These are phyloP conservation scores for Anguilla megastoma DNA, from an alignment of 2,797 vertebrate species.

Conservation along the genomic window DNA sequence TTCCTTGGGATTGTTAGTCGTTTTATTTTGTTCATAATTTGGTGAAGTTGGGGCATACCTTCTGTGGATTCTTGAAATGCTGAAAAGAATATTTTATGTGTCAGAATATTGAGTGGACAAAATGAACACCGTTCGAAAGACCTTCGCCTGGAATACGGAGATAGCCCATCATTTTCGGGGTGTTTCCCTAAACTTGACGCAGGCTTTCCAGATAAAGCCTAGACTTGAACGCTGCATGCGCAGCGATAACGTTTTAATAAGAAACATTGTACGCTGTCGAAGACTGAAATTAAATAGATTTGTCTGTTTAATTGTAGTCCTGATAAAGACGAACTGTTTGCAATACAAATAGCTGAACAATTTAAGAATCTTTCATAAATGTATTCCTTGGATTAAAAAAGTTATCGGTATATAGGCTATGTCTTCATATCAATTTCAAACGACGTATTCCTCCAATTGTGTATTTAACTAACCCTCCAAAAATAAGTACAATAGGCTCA, in stretches of 20 bases:
- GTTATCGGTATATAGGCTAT: not conserved
- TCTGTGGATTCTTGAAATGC: constrained; percentile 29
- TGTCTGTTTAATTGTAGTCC: constrained; percentile 31
- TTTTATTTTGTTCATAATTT: not conserved
- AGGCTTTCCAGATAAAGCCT: constrained; percentile 74
- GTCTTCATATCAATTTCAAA: not conserved
- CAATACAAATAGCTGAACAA: constrained; percentile 13
- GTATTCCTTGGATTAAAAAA: not conserved
- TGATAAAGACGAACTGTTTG: constrained; percentile 37
- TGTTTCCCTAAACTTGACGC: constrained; percentile 69
- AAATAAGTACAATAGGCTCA: constrained; percentile 44
- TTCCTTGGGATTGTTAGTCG: not conserved
- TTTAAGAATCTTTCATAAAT: not conserved
- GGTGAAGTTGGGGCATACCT: not conserved
- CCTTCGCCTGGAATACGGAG: constrained; percentile 66
- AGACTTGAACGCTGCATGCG: constrained; percentile 61
- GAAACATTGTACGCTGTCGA: constrained; percentile 26
- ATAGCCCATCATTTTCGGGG: constrained; percentile 72
- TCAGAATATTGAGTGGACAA: constrained; percentile 58
- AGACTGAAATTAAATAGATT: constrained; percentile 32
- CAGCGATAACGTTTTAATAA: constrained; percentile 68
- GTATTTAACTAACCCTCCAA: constrained; percentile 42
- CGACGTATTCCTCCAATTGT: not conserved
- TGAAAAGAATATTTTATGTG: constrained; percentile 57
- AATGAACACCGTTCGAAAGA: constrained; percentile 48